Percentiles rank a stretch among this genome's conserved stretches.
Conservation (phyloP, 2,888 invertebrate species). For the Macrophya alboannulata region DNA sequence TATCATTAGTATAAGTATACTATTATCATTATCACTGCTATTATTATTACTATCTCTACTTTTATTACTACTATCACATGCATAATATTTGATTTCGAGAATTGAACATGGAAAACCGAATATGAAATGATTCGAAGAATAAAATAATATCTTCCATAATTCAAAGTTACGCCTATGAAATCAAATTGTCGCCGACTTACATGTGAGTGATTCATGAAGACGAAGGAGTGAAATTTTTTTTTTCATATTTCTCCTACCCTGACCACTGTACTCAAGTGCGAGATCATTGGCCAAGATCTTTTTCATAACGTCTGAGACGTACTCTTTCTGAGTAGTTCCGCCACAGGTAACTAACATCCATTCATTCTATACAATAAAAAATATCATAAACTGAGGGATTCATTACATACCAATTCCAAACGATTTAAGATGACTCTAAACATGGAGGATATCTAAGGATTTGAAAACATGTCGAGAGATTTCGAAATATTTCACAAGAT, state of each 20-base stretch:
- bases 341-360: conserved; percentile 7
- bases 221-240: conserved; percentile 25
- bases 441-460: conserved; percentile 3
- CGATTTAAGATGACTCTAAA: neutral
- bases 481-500: neutral
- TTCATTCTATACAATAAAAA: conserved; percentile 16
- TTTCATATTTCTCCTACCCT: neutral
- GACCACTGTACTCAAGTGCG: neutral
- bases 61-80: neutral
- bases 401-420: conserved; percentile 17
- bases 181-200: neutral
- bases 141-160: neutral
- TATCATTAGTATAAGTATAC: neutral
- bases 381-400: neutral
- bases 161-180: neutral
- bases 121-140: neutral
- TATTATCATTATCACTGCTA: neutral
- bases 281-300: conserved; percentile 14
- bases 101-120: neutral
- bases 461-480: neutral
- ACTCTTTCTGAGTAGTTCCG: neutral
- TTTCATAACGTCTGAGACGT: neutral
- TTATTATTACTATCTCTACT: neutral
- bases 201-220: conserved; percentile 13
- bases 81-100: conserved; percentile 9